Evolutionary conservation across 2,888 invertebrate species (phyloP), one percentile per base, ranked within the genome.

Genomic region (Leucophenga montana): DNA sequence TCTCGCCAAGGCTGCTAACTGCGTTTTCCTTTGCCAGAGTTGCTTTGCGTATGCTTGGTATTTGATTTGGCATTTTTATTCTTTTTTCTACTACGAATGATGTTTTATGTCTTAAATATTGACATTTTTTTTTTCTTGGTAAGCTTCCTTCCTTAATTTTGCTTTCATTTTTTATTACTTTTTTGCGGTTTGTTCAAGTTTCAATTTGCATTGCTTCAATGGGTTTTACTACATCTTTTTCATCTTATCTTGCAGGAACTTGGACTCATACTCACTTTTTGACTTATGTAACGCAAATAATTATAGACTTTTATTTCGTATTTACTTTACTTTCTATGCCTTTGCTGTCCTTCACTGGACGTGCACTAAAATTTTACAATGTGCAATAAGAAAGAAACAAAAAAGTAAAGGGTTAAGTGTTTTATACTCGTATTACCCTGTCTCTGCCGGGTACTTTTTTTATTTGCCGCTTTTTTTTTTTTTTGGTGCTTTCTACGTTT

Each of bases 211-310:
- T 56, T 68, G 72, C 72, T 72, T 71, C 57, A 57, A 18, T 27
- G 57, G 14, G 14, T 64, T n/a, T 39, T 39, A 39, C 39, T 3
- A 11, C 39, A 5, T 39, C 39, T 39, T 39, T 39, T 39, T 39
- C 11, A 39, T 11, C n/a, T n/a, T n/a, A 1, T 39, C 50, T 16
- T 50, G 16, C 14, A 6, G n/a, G 50, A 39, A 39, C 39, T 39
- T 39, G 39, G 39, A 39, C 9, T 39, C 39, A 33, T 66, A 72
- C 78, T 73, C 78, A 82, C 81, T 80, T 83, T 77, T 64, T 73
- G 78, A 82, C 82, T 83, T 82, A 79, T 80, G 75, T 77, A 78
- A 75, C 76, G 76, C 78, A 83, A 84, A 83, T 84, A 83, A 84
- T 84, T 84, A 82, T 80, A 77, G 78, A 81, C 76, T 77, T 83